Percentiles rank a stretch among this genome's conserved stretches.
Conservation (phyloP, 2,888 invertebrate species). For the Chironomus riparius region DNA sequence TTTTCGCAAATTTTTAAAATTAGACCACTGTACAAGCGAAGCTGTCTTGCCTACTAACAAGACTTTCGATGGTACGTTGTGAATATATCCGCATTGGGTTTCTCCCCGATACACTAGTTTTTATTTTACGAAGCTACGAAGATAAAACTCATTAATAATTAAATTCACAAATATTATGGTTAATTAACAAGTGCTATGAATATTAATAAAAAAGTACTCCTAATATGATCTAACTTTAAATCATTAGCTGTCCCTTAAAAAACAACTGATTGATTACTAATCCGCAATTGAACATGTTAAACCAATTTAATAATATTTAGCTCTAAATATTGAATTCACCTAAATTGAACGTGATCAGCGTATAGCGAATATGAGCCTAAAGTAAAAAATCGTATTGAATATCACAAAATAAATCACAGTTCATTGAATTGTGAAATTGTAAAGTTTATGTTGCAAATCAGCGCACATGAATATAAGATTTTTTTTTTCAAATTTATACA, state of each 20-base stretch:
- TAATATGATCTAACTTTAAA: not conserved
- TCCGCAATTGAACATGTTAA: not conserved
- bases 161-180: not conserved
- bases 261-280: too few species aligned
- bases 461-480: not conserved
- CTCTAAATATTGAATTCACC: not conserved
- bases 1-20: too few species aligned
- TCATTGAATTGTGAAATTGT: not conserved
- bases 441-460: not conserved
- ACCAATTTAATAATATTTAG: conserved; percentile 13
- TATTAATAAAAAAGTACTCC: not conserved
- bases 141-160: not conserved
- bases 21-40: too few species aligned
- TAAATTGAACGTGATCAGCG: not conserved
- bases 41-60: too few species aligned
- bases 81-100: too few species aligned
- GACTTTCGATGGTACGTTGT: too few species aligned
- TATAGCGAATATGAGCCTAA: not conserved
- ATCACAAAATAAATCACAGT: not conserved
- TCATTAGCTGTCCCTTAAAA: not conserved
- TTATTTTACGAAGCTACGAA: too few species aligned
- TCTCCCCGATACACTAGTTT: too few species aligned
- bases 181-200: conserved; percentile 8
- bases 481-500: not conserved
- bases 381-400: not conserved